Evolutionary conservation across 2,888 invertebrate species (phyloP).

Genomic region (Sarcophaga variegata): DNA sequence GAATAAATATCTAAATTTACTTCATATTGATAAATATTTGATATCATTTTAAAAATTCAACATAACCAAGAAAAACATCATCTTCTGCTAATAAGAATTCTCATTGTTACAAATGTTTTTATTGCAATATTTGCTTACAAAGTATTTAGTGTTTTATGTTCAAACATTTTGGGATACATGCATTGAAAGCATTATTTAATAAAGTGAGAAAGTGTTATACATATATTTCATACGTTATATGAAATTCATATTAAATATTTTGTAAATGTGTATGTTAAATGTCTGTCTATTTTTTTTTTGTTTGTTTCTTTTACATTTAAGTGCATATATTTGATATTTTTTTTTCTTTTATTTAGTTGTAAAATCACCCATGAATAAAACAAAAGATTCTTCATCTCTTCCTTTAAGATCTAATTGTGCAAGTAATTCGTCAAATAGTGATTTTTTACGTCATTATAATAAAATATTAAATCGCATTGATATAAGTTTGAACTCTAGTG

Average conservation of each 20-base stretch:
- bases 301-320: neutral
- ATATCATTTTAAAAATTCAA: too few relatives aligned
- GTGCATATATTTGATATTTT: slow-evolving; percentile 41
- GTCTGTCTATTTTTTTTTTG: slow-evolving; percentile 2
- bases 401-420: slow-evolving; percentile 19
- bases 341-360: slow-evolving; percentile 56
- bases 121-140: too few relatives aligned
- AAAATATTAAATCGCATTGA: slow-evolving; percentile 45
- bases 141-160: too few relatives aligned
- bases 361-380: slow-evolving; percentile 5
- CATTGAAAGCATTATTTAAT: too few relatives aligned
- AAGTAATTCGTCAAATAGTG: neutral
- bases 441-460: slow-evolving; percentile 21
- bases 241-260: neutral
- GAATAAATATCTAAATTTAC: too few relatives aligned
- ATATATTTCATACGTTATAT: neutral
- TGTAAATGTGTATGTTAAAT: slow-evolving; percentile 1
- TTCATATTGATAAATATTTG: too few relatives aligned
- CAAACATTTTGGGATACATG: too few relatives aligned
- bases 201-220: too few relatives aligned
- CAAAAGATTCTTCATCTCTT: slow-evolving; percentile 9
- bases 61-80: too few relatives aligned
- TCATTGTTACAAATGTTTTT: too few relatives aligned
- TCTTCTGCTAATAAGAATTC: too few relatives aligned
- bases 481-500: slow-evolving; percentile 23